Conservation (phyloP, 2,888 invertebrate genomes). For the Drosophila testacea region DNA sequence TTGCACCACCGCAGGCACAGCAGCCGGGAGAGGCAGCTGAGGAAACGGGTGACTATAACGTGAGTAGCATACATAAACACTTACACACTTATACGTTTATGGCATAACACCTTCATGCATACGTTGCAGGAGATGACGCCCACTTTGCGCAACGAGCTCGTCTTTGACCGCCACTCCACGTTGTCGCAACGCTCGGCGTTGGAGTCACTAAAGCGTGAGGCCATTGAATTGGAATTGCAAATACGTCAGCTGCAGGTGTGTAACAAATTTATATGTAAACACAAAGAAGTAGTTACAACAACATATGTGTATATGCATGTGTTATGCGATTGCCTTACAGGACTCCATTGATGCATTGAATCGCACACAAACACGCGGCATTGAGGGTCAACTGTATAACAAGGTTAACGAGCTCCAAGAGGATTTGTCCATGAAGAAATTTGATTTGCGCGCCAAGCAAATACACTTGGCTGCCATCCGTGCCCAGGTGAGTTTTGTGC, state of each 20-base stretch:
- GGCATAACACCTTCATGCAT: background rate
- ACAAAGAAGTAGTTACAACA: background rate
- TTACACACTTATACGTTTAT: background rate
- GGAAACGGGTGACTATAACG: slow-evolving; percentile 85
- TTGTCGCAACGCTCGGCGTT: slow-evolving; percentile 90
- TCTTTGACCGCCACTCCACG: slow-evolving; percentile 91
- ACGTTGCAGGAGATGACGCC: slow-evolving; percentile 89
- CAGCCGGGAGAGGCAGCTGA: slow-evolving; percentile 83
- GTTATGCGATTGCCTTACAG: slow-evolving; percentile 82
- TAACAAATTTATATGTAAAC: slow-evolving; percentile 21
- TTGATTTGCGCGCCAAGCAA: slow-evolving; percentile 96
- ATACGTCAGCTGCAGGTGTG: slow-evolving; percentile 92
- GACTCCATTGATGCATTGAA: slow-evolving; percentile 93
- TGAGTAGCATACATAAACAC: slow-evolving; percentile 77
- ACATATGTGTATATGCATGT: background rate
- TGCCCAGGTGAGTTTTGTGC: slow-evolving; percentile 91
- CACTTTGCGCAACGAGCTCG: slow-evolving; percentile 92
- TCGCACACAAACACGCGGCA: slow-evolving; percentile 91
- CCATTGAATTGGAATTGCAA: slow-evolving; percentile 93
- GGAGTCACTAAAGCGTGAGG: slow-evolving; percentile 93
- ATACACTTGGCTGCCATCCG: slow-evolving; percentile 95
- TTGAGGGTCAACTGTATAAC: slow-evolving; percentile 94
- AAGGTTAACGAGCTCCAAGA: slow-evolving; percentile 98
- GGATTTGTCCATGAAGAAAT: slow-evolving; percentile 96
- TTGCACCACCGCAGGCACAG: slow-evolving; percentile 89